Conservation (phyloP, 2,888 invertebrate species). For the Fabriciana adippe region DNA sequence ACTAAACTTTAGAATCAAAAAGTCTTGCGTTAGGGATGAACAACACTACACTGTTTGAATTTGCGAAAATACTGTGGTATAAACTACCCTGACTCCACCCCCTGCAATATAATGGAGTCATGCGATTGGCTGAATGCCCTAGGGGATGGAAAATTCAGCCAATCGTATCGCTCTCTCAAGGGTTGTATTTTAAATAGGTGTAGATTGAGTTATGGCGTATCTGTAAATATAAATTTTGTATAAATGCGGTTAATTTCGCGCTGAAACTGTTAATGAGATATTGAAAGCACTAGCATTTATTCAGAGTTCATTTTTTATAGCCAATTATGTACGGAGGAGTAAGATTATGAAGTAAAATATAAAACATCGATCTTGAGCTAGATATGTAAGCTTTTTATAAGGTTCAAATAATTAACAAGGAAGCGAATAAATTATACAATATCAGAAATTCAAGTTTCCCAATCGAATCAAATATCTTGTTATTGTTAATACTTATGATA, state of each 20-base stretch:
- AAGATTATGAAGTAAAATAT: background rate
- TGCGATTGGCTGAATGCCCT: conserved; percentile 62
- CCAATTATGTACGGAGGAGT: too few species aligned
- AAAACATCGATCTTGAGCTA: background rate
- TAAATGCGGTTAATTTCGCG: conserved; percentile 65
- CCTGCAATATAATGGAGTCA: conserved; percentile 50
- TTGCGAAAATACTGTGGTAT: conserved; percentile 64
- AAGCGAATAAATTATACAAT: too few species aligned
- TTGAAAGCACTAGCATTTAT: conserved; percentile 42
- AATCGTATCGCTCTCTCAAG: conserved; percentile 56
- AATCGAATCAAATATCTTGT: too few species aligned
- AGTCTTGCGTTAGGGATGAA: conserved; percentile 53
- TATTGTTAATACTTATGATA: too few species aligned
- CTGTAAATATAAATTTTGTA: conserved; percentile 69
- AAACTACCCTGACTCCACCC: conserved; percentile 77
- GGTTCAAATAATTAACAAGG: too few species aligned
- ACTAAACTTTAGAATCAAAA: conserved; percentile 35
- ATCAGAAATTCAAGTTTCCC: too few species aligned
- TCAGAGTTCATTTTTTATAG: conserved; percentile 11
- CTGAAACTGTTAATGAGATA: conserved; percentile 64
- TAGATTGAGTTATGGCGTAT: conserved; percentile 78
- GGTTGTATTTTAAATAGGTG: conserved; percentile 73
- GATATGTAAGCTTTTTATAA: background rate
- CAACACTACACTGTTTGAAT: conserved; percentile 65
- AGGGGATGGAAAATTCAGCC: conserved; percentile 73